Conservation (phyloP, 1,140 invertebrate genomes). For the Vollenhovia emeryi region DNA sequence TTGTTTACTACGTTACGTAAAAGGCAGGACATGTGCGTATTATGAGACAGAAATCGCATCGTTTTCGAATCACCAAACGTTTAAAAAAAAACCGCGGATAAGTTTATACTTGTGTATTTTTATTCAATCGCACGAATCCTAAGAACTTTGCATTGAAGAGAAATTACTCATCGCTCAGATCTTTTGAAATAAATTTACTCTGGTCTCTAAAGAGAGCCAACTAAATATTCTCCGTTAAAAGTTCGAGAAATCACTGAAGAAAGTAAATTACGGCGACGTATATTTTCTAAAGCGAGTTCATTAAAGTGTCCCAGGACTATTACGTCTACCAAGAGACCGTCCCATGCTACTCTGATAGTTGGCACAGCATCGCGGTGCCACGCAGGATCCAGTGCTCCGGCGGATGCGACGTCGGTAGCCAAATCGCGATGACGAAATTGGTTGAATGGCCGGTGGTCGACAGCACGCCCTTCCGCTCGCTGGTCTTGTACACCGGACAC, state of each 20-base stretch:
- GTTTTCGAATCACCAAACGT: not conserved
- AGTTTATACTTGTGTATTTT: not conserved
- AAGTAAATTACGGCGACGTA: not conserved
- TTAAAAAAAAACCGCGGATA: not conserved
- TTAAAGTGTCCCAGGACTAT: not conserved
- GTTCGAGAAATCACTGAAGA: not conserved
- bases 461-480: constrained; percentile 92
- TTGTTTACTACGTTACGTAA: not conserved
- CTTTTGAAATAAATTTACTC: not conserved
- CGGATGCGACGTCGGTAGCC: constrained; percentile 88
- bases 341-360: constrained; percentile 87
- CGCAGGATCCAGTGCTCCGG: constrained; percentile 95
- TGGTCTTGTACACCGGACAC: constrained; percentile 96
- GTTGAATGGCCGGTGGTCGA: constrained; percentile 98
- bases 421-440: constrained; percentile 95
- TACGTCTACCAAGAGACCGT: not conserved
- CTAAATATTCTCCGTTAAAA: not conserved
- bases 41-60: not conserved
- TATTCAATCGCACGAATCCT: not conserved
- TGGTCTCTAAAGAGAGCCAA: not conserved
- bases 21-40: too few species aligned
- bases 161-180: not conserved
- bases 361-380: constrained; percentile 94
- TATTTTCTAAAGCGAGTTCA: not conserved
- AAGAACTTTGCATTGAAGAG: not conserved